Evolutionary conservation across 2,113 vertebrate species (phyloP).

Genomic region (Antigone vipio): DNA sequence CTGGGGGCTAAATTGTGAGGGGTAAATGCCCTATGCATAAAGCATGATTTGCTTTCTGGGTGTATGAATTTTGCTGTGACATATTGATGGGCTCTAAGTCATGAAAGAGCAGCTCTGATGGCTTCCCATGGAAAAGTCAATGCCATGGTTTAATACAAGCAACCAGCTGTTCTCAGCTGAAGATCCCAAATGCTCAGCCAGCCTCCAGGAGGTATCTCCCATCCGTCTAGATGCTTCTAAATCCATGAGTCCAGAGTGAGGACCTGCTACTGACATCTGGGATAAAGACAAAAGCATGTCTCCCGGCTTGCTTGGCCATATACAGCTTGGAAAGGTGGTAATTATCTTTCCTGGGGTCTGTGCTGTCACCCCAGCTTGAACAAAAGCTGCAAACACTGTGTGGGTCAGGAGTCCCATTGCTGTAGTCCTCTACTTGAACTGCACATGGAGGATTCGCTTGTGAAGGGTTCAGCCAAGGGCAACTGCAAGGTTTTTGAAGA

Average conservation of each 20-base stretch:
- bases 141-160: not conserved
- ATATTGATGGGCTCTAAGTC: not conserved
- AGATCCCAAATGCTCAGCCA: not conserved
- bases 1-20: not conserved
- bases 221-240: not conserved
- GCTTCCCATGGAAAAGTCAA: not conserved
- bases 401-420: too few species aligned
- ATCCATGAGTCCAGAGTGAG: not conserved
- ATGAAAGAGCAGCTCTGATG: not conserved
- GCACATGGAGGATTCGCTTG: rapidly evolving
- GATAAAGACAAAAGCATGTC: not conserved
- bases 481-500: not conserved
- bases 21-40: not conserved
- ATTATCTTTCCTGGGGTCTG: not conserved
- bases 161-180: not conserved
- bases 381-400: not conserved
- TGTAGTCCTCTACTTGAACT: not conserved
- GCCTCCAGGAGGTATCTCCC: not conserved
- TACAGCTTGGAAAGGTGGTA: not conserved
- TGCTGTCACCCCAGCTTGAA: not conserved
- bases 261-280: not conserved
- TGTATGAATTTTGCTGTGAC: not conserved
- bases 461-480: not conserved
- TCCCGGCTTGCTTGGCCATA: not conserved
- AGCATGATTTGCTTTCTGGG: not conserved